These are phyloP conservation scores for Telmatochromis sp. DNA, from an alignment of 2,113 vertebrate species.

Conservation along the genomic window DNA sequence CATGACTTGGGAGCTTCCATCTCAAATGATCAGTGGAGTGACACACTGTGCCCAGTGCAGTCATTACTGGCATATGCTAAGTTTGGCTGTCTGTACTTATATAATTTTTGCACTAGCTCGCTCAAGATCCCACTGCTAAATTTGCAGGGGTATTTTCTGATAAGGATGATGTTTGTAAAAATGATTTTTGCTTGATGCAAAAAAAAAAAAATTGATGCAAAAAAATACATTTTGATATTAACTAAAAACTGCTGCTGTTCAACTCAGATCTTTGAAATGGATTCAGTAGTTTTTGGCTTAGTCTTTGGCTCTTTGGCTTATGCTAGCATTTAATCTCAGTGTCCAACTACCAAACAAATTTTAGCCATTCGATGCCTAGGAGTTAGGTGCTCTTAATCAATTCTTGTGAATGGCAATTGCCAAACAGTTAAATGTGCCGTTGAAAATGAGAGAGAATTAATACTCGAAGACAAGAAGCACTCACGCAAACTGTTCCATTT, in stretches of 20 bases:
- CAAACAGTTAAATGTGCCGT: neutral
- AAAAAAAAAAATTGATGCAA: too few relatives aligned
- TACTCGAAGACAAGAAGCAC: neutral
- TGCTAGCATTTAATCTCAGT: neutral
- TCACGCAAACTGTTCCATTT: neutral
- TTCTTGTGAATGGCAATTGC: neutral
- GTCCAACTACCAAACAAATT: neutral
- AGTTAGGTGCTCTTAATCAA: neutral
- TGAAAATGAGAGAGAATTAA: neutral
- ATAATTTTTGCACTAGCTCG: neutral
- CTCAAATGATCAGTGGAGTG: neutral
- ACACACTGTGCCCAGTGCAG: neutral
- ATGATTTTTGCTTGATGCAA: neutral
- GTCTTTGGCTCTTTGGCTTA: neutral
- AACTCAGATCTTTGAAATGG: neutral
- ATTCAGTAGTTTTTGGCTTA: neutral
- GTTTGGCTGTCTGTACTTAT: neutral
- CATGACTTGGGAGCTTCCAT: neutral
- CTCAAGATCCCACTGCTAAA: neutral
- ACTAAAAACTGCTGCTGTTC: neutral
- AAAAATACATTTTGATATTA: neutral
- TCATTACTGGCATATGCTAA: neutral
- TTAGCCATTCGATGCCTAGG: neutral
- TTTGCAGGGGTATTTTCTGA: neutral
- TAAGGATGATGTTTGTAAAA: neutral